These are phyloP conservation scores for Tapirus terrestris DNA, from an alignment of 2,113 vertebrate species.

Conservation along the genomic window DNA sequence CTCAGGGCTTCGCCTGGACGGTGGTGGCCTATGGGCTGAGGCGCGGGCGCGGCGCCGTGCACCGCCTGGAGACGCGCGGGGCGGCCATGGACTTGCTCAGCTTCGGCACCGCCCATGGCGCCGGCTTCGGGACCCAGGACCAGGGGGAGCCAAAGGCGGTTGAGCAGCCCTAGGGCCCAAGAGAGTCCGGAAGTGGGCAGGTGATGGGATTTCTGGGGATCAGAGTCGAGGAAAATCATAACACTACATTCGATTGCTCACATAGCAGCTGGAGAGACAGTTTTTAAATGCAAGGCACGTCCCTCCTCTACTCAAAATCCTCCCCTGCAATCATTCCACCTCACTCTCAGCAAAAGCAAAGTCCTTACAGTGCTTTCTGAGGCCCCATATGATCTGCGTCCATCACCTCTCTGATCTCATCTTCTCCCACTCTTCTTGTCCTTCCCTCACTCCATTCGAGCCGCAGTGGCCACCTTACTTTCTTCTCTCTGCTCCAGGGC, in stretches of 20 bases:
- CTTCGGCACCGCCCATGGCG: conserved; percentile 65
- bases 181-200: background rate
- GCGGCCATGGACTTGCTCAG: conserved; percentile 79
- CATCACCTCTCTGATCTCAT: background rate
- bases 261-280: background rate
- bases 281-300: conserved; percentile 11
- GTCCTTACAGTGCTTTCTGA: background rate
- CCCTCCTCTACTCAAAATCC: background rate
- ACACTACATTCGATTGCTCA: background rate
- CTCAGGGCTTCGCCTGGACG: conserved; percentile 79
- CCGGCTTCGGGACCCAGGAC: conserved; percentile 81
- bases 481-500: background rate
- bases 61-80: conserved; percentile 55
- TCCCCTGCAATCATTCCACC: background rate
- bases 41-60: background rate
- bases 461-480: background rate
- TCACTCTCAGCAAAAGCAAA: background rate
- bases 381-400: background rate
- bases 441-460: background rate
- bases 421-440: background rate
- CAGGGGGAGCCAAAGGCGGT: background rate
- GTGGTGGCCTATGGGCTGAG: conserved; percentile 53
- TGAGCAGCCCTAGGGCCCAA: background rate
- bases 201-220: background rate
- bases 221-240: background rate